phyloP scores from a whole-genome alignment of 2,888 invertebrate genomes.

The Zele albiditarsus region DNA sequence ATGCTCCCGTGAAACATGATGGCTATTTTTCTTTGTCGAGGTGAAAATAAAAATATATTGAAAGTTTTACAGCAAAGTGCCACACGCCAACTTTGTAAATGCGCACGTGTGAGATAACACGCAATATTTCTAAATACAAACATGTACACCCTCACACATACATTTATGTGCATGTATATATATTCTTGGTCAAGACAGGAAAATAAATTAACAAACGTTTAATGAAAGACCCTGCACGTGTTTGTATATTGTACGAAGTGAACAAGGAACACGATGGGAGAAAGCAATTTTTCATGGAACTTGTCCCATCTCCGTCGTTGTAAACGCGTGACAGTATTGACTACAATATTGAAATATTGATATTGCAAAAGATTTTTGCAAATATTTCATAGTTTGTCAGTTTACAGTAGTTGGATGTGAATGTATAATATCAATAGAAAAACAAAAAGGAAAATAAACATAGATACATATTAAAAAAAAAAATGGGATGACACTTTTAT shows the following conservation, averaged over 20 bases:
- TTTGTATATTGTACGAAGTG: conserved; percentile 13
- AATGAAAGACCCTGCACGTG: conserved; percentile 58
- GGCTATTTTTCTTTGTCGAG: conserved; percentile 27
- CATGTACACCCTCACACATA: neutral
- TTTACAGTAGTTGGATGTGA: neutral
- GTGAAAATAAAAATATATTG: neutral
- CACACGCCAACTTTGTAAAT: conserved; percentile 30
- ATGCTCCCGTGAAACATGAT: conserved; percentile 27
- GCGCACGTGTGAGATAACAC: conserved; percentile 37
- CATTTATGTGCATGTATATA: neutral
- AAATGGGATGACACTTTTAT: neutral
- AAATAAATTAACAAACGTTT: conserved; percentile 65
- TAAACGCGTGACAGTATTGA: conserved; percentile 11
- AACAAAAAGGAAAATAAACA: neutral
- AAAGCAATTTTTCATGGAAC: conserved; percentile 60
- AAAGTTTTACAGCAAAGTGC: conserved; percentile 30
- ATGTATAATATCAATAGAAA: neutral
- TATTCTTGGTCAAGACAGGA: conserved; percentile 47
- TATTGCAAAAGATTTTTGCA: conserved; percentile 3
- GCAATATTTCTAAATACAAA: conserved; percentile 40
- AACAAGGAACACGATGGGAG: conserved; percentile 20
- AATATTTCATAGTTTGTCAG: conserved; percentile 5
- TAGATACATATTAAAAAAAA: neutral
- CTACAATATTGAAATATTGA: conserved; percentile 12
- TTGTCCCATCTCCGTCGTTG: conserved; percentile 58